phyloP scores from a whole-genome alignment of 2,797 vertebrate genomes.

The Australoheros facetus region DNA sequence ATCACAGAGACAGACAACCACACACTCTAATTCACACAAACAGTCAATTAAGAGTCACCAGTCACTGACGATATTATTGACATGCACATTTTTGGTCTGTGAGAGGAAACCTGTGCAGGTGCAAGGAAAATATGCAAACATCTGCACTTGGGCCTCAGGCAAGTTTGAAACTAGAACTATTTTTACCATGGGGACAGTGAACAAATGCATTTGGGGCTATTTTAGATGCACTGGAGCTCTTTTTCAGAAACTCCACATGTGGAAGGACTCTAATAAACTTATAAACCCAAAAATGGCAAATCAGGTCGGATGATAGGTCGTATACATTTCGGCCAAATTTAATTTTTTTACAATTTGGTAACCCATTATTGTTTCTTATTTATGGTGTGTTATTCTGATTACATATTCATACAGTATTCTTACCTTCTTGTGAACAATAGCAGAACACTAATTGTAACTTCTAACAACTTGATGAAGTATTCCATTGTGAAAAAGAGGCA shows the following conservation, averaged over 20 bases:
- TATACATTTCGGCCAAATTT: not conserved
- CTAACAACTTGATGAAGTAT: too few species aligned
- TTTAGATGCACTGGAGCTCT: not conserved
- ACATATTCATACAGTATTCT: not conserved
- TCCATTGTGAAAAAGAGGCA: too few species aligned
- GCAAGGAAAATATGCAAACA: not conserved
- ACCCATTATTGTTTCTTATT: not conserved
- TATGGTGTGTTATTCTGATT: not conserved
- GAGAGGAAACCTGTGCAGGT: not conserved
- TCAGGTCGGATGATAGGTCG: not conserved
- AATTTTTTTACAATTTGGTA: not conserved
- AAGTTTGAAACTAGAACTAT: not conserved
- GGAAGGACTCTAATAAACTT: not conserved
- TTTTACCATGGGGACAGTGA: not conserved
- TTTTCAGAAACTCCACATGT: not conserved
- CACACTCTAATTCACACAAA: not conserved
- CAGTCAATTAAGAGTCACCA: not conserved
- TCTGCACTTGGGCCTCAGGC: not conserved
- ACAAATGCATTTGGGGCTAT: not conserved
- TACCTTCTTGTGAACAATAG: too few species aligned
- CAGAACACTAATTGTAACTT: too few species aligned
- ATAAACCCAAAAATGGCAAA: not conserved
- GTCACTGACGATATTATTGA: not conserved
- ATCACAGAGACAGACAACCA: not conserved
- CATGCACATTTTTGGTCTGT: not conserved